A percentile compares a stretch with the other conserved stretches of the same genome.
phyloP scores from a whole-genome alignment of 2,113 vertebrate species.

The Pedetes capensis region DNA sequence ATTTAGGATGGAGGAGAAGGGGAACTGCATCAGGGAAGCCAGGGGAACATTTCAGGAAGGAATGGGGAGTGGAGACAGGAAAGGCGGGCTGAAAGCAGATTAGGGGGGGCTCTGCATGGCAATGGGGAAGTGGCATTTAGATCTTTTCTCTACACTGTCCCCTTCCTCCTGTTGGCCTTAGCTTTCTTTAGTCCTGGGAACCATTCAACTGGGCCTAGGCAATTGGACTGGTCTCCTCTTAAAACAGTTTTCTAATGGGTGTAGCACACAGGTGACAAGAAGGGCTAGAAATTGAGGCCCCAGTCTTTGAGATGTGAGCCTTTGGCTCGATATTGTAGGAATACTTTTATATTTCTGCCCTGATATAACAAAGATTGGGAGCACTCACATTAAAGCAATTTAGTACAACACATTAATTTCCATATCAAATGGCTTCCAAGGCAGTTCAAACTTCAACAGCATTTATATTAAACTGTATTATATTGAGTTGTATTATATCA shows the following conservation, averaged over 20 bases:
- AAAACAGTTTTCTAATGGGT: background rate
- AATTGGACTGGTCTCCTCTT: background rate
- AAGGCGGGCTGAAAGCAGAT: background rate
- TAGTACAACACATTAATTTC: slow-evolving; percentile 14
- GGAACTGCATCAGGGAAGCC: accelerated
- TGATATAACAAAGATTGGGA: background rate
- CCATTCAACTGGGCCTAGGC: background rate
- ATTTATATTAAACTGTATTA: background rate
- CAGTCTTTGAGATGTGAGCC: background rate
- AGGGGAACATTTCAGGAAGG: accelerated
- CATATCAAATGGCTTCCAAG: background rate
- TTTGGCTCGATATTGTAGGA: background rate
- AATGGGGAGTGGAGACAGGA: background rate
- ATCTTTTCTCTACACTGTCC: background rate
- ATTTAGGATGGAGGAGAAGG: background rate
- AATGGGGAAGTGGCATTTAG: background rate
- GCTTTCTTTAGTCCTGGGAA: background rate
- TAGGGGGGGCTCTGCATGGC: background rate
- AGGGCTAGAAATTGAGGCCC: background rate
- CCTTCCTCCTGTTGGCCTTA: background rate
- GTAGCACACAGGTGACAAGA: background rate
- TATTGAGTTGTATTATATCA: background rate
- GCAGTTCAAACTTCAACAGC: background rate
- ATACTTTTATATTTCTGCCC: background rate
- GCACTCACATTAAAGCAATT: background rate